These are phyloP conservation scores for Lutjanus campechanus DNA, from an alignment of 2,797 vertebrate species.

Conservation along the genomic window DNA sequence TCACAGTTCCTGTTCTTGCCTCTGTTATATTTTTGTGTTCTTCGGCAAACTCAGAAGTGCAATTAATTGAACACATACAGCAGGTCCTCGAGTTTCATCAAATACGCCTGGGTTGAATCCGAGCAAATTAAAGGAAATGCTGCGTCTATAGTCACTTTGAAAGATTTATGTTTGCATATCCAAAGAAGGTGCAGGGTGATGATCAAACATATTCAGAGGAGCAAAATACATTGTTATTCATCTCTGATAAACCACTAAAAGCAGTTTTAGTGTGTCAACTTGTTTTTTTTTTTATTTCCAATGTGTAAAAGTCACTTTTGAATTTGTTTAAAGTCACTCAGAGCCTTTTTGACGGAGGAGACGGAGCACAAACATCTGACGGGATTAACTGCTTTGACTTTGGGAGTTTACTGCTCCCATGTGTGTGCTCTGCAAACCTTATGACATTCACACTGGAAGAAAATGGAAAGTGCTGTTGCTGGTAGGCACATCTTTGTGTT, in stretches of 20 bases:
- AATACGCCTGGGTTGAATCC: not conserved
- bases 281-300: not conserved
- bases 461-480: conserved; percentile 6
- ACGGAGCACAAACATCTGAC: conserved; percentile 11
- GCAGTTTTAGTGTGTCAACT: not conserved
- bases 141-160: conserved; percentile 5
- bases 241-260: not conserved
- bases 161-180: not conserved
- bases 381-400: conserved; percentile 16
- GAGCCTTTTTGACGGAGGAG: not conserved
- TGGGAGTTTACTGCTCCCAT: conserved; percentile 7
- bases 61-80: conserved; percentile 27
- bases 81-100: conserved; percentile 8
- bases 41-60: conserved; percentile 9
- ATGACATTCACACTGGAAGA: conserved; percentile 11
- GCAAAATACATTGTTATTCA: not conserved
- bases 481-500: conserved; percentile 27
- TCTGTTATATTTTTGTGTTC: conserved; percentile 9
- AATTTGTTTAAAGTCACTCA: conserved; percentile 12
- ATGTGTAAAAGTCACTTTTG: not conserved
- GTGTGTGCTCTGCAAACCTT: conserved; percentile 32
- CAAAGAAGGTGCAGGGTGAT: not conserved
- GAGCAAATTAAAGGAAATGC: conserved; percentile 3
- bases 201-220: conserved; percentile 2
- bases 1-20: conserved; percentile 14